Percentiles rank a stretch among this genome's conserved stretches.
Conservation (phyloP, 92 coral and sea anemone genomes). For the Parazoanthus darwini region DNA sequence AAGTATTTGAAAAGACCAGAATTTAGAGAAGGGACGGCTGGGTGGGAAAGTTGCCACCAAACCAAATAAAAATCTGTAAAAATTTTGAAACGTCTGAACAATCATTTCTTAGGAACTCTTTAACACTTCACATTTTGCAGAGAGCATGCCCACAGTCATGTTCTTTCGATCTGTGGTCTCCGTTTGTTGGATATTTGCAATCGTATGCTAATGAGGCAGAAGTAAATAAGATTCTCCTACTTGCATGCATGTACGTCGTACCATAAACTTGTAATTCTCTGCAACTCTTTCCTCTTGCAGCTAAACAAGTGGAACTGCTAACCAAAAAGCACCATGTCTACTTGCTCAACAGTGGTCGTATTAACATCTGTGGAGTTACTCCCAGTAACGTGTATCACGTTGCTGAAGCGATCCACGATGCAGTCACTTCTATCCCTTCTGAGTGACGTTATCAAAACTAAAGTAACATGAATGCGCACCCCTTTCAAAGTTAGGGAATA, state of each 20-base stretch:
- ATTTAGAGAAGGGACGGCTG: too few relatives aligned
- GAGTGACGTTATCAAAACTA: neutral
- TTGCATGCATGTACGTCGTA: too few relatives aligned
- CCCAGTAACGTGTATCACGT: constrained; percentile 18
- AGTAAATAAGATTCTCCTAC: too few relatives aligned
- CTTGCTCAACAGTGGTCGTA: constrained; percentile 38
- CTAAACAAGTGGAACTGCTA: constrained; percentile 25
- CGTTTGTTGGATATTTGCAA: too few relatives aligned
- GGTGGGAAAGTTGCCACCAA: too few relatives aligned
- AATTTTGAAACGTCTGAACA: too few relatives aligned
- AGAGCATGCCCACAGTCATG: too few relatives aligned
- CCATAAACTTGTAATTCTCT: neutral
- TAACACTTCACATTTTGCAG: neutral
- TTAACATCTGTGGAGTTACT: constrained; percentile 36
- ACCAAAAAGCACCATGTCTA: constrained; percentile 28
- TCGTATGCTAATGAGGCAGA: too few relatives aligned
- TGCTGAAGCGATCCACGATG: constrained; percentile 30
- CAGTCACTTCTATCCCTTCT: constrained; percentile 34
- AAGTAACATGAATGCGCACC: neutral
- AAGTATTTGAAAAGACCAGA: too few relatives aligned
- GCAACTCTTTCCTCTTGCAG: constrained; percentile 26
- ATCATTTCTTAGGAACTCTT: neutral
- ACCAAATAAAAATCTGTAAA: too few relatives aligned
- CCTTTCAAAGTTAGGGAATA: neutral
- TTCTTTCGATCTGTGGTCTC: too few relatives aligned